Conservation (phyloP, 2,797 vertebrate species). For the Limnodromus scolopaceus region DNA sequence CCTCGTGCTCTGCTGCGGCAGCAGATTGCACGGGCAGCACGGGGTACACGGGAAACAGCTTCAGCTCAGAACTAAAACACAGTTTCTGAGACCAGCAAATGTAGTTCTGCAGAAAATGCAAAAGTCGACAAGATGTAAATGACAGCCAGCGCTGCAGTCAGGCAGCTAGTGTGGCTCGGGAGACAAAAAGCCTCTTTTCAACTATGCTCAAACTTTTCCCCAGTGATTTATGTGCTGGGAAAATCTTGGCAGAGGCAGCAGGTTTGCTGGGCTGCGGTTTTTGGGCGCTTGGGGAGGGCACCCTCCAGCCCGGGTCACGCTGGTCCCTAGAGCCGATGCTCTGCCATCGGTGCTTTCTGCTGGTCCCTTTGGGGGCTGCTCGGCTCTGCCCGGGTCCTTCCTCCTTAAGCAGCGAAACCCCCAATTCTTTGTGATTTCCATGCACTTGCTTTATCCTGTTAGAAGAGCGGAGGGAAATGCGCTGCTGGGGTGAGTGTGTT, state of each 20-base stretch:
- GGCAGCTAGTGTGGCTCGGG: fast-evolving
- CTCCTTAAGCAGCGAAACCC: fast-evolving
- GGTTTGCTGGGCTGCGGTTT: neutral
- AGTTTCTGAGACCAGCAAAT: fast-evolving
- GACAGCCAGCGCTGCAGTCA: neutral
- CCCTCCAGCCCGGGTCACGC: fast-evolving
- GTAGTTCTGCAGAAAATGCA: neutral
- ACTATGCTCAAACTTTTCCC: neutral
- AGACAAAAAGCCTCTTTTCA: neutral
- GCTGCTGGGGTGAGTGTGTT: neutral
- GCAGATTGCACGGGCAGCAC: neutral
- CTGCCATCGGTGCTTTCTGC: fast-evolving
- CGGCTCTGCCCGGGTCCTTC: neutral
- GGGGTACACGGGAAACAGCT: neutral
- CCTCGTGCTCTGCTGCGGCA: neutral
- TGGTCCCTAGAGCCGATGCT: fast-evolving
- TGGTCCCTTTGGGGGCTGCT: fast-evolving
- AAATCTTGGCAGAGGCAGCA: neutral
- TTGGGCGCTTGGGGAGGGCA: fast-evolving
- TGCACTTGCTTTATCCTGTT: neutral
- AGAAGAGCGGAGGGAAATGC: fast-evolving
- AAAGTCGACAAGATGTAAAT: fast-evolving
- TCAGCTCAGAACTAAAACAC: neutral
- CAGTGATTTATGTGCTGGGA: neutral
- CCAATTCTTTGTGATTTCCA: neutral